Conservation (phyloP, 2,797 vertebrate species). For the Octomys mimax region DNA sequence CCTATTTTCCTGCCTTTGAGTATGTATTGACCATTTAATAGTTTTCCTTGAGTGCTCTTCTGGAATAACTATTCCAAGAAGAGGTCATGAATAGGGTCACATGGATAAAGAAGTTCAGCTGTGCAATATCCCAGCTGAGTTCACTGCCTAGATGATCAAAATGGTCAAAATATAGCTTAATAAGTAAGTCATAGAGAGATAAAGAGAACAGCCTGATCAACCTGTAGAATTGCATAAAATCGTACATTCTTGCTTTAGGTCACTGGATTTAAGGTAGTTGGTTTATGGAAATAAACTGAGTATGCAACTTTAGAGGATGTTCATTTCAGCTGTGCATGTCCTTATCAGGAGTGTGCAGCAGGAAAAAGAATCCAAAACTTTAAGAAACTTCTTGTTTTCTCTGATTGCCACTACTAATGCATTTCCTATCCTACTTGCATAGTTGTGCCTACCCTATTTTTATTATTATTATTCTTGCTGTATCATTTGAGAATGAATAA, state of each 20-base stretch:
- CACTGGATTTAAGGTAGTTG: constrained; percentile 62
- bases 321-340: constrained; percentile 23
- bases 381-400: constrained; percentile 60
- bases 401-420: constrained; percentile 34
- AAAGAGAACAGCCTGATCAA: neutral
- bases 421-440: constrained; percentile 47
- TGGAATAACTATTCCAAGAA: neutral
- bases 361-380: constrained; percentile 65
- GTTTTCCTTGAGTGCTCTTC: neutral
- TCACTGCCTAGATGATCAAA: neutral
- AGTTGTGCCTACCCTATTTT: constrained; percentile 54
- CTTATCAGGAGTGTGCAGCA: constrained; percentile 39
- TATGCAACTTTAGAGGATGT: constrained; percentile 45
- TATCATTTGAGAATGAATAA: constrained; percentile 53
- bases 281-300: constrained; percentile 48
- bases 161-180: neutral
- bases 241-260: constrained; percentile 49
- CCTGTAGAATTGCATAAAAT: constrained; percentile 46
- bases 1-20: neutral
- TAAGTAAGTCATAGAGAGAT: neutral
- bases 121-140: neutral
- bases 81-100: neutral
- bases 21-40: constrained; percentile 31
- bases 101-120: neutral
- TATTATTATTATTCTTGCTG: neutral